Evolutionary conservation across 2,113 vertebrate species (phyloP).

Genomic region (Ceuthmochares aereus): DNA sequence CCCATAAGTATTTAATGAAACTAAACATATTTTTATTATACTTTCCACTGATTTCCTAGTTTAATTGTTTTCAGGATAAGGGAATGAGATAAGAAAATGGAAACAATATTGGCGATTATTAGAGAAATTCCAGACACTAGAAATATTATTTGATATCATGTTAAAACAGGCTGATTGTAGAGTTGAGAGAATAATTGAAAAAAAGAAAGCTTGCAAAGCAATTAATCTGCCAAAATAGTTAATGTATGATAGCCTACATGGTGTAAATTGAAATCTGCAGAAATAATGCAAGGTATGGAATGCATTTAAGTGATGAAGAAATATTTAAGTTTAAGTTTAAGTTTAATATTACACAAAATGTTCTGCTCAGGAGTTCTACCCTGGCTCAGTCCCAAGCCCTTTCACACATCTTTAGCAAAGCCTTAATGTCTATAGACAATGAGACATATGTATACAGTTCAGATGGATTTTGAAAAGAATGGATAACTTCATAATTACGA

Average conservation of each 20-base stretch:
- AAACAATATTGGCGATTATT: not conserved
- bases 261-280: not conserved
- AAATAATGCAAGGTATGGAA: not conserved
- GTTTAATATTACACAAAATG: not conserved
- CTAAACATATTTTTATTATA: not conserved
- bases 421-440: not conserved
- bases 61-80: conserved; percentile 4
- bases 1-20: not conserved
- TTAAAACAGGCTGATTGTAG: not conserved
- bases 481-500: not conserved
- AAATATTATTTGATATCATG: not conserved
- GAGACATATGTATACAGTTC: not conserved
- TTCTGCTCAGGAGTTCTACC: not conserved
- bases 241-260: not conserved
- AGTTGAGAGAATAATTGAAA: not conserved
- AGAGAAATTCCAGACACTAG: not conserved
- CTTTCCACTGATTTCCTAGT: not conserved
- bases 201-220: not conserved
- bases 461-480: not conserved
- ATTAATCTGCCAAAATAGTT: conserved; percentile 3
- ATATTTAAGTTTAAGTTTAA: no score
- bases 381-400: not conserved
- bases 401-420: conserved; percentile 6
- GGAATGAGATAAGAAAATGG: not conserved
- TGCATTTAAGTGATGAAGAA: conserved; percentile 1